Conservation (phyloP, 2,888 invertebrate genomes). For the Oasisia sp. region DNA sequence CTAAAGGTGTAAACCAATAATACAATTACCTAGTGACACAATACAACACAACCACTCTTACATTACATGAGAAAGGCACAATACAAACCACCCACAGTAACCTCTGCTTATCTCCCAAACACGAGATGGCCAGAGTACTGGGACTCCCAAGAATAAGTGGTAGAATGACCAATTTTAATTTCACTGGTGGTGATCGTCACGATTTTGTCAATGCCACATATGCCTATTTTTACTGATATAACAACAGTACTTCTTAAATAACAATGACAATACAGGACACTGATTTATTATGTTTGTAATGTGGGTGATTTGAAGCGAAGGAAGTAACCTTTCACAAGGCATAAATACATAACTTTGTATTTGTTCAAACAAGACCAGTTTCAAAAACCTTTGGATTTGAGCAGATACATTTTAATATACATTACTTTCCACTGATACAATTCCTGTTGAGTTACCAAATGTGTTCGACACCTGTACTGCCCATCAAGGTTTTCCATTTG, state of each 20-base stretch:
- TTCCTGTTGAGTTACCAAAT: not conserved
- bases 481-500: not conserved
- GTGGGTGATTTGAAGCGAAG: not conserved
- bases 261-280: not conserved
- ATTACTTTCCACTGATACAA: not conserved
- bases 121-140: not conserved
- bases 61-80: not conserved
- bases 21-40: not conserved
- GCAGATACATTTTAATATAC: not conserved
- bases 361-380: conserved; percentile 6
- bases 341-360: not conserved
- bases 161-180: not conserved
- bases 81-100: not conserved
- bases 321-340: not conserved
- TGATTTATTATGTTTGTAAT: not conserved
- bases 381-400: not conserved
- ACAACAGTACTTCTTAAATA: not conserved
- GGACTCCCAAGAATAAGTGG: not conserved
- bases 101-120: not conserved
- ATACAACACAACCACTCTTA: not conserved
- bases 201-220: not conserved
- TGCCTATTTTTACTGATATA: not conserved
- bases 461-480: not conserved
- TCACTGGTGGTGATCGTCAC: not conserved
- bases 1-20: not conserved